Conservation (phyloP, 1,140 invertebrate species). For the Monochamus saltuarius region DNA sequence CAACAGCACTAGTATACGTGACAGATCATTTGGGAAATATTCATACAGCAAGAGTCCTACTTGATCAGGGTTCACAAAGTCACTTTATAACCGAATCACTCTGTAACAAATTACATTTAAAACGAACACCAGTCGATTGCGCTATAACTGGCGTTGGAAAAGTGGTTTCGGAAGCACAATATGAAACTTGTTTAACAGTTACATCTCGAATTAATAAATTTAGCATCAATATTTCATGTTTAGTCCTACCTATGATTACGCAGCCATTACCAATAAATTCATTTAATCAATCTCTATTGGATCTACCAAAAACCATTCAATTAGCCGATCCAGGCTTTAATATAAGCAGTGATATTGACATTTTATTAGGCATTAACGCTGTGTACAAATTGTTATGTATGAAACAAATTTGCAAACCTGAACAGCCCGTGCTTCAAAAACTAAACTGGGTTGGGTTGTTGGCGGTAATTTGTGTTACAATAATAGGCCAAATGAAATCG, state of each 20-base stretch:
- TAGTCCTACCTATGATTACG: constrained; percentile 16
- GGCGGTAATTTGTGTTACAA: constrained; percentile 15
- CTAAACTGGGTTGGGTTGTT: constrained; percentile 41
- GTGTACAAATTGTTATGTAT: constrained; percentile 37
- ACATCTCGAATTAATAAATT: constrained; percentile 4
- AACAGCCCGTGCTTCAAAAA: constrained; percentile 28
- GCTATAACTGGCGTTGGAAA: neutral
- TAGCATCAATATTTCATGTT: constrained; percentile 4
- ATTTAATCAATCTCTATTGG: neutral
- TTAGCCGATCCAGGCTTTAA: constrained; percentile 43
- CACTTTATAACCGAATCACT: constrained; percentile 16
- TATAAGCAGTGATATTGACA: constrained; percentile 34
- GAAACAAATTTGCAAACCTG: constrained; percentile 16
- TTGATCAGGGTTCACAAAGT: constrained; percentile 10
- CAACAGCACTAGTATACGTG: constrained; percentile 5
- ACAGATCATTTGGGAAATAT: constrained; percentile 17
- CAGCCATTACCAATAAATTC: neutral
- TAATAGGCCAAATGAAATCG: neutral
- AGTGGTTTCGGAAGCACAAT: neutral
- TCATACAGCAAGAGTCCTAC: constrained; percentile 3
- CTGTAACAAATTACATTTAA: constrained; percentile 14
- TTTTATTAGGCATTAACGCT: constrained; percentile 38
- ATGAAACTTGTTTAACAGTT: neutral
- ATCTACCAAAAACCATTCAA: constrained; percentile 9
- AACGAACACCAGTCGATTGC: too few relatives aligned